Evolutionary conservation across 2,797 vertebrate genomes (phyloP).

Genomic region (Trachops cirrhosus): DNA sequence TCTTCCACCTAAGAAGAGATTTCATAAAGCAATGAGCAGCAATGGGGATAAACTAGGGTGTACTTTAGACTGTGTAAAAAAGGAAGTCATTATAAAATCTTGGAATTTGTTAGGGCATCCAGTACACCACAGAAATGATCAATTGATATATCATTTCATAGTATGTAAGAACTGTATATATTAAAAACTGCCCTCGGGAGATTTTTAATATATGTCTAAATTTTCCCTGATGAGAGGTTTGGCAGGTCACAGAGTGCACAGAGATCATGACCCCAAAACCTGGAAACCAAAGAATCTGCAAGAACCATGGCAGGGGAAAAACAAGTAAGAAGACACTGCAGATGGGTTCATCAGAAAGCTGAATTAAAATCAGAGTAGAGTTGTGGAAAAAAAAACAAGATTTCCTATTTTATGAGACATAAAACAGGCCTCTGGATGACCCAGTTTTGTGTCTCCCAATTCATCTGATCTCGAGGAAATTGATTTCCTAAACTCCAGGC

Average conservation of each 20-base stretch:
- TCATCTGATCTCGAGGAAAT: not conserved
- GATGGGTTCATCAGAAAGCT: not conserved
- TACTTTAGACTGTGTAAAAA: not conserved
- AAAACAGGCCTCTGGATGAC: not conserved
- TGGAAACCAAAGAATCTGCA: not conserved
- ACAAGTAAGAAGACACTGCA: not conserved
- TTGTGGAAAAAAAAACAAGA: not conserved
- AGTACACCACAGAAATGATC: not conserved
- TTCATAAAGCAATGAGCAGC: not conserved
- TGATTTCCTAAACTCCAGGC: not conserved
- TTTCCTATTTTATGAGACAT: not conserved
- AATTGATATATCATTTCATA: not conserved
- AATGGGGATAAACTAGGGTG: not conserved
- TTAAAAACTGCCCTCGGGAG: not conserved
- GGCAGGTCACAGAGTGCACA: not conserved
- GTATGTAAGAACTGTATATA: not conserved
- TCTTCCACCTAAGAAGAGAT: not conserved
- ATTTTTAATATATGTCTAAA: not conserved
- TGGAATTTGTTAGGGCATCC: not conserved
- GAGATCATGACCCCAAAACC: not conserved
- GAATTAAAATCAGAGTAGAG: not conserved
- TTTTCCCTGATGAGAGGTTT: not conserved
- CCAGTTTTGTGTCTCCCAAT: not conserved
- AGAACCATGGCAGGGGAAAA: not conserved
- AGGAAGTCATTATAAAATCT: not conserved